Evolutionary conservation across 2,888 invertebrate species (phyloP).

Genomic region (Drosophila peninsularis): DNA sequence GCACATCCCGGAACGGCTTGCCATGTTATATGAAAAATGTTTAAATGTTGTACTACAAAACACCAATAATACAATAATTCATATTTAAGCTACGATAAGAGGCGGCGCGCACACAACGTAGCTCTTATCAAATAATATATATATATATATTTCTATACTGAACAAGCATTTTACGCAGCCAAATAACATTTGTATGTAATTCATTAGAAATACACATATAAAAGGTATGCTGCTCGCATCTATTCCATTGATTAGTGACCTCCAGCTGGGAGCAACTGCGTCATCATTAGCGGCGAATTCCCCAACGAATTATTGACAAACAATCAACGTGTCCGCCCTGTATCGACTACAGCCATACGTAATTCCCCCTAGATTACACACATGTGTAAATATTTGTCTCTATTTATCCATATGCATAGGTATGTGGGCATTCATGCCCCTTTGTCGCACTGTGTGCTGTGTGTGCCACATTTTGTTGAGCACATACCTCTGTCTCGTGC

Average conservation of each 20-base stretch:
- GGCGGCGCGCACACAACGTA: background rate
- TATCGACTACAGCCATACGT: background rate
- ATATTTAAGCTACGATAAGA: constrained; percentile 25
- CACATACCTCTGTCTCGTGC: constrained; percentile 8
- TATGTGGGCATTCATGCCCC: too few relatives aligned
- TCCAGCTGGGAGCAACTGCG: constrained; percentile 26
- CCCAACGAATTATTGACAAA: constrained; percentile 38
- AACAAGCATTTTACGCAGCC: constrained; percentile 39
- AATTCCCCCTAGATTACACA: background rate
- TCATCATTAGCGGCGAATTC: constrained; percentile 36
- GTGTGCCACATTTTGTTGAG: constrained; percentile 6
- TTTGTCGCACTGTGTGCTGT: background rate
- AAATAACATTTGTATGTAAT: constrained; percentile 30
- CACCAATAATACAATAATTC: constrained; percentile 22
- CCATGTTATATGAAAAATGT: background rate
- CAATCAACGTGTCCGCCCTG: constrained; percentile 28
- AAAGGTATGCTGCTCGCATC: background rate
- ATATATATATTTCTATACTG: background rate
- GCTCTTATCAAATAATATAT: constrained; percentile 33
- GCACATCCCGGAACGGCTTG: constrained; percentile 43
- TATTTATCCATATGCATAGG: background rate
- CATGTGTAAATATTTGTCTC: background rate
- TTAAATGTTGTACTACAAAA: background rate
- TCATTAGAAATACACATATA: constrained; percentile 11
- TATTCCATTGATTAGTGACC: constrained; percentile 27